Evolutionary conservation across 2,113 vertebrate species (phyloP).

Genomic region (Ia io): DNA sequence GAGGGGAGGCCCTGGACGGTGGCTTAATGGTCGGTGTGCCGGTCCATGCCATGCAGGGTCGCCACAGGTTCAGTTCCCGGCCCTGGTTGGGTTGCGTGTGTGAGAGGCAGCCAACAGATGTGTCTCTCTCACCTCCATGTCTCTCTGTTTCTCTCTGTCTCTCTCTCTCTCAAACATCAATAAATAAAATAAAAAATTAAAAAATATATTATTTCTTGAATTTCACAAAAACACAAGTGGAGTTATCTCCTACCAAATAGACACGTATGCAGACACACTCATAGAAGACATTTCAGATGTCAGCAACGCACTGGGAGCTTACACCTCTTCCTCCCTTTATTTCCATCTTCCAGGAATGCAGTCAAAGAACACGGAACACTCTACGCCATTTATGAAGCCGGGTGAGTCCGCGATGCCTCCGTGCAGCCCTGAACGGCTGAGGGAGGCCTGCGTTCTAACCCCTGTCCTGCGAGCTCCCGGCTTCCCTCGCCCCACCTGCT

Average conservation of each 20-base stretch:
- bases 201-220: background rate
- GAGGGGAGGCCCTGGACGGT: too few relatives aligned
- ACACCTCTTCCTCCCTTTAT: background rate
- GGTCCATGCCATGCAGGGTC: too few relatives aligned
- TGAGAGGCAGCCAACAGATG: too few relatives aligned
- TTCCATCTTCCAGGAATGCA: constrained; percentile 90
- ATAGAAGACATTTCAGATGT: background rate
- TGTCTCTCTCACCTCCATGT: too few relatives aligned
- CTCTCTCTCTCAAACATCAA: background rate
- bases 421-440: too few relatives aligned
- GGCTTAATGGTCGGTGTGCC: too few relatives aligned
- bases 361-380: constrained; percentile 94
- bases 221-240: background rate
- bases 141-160: too few relatives aligned
- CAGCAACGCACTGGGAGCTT: background rate
- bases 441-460: rapidly evolving
- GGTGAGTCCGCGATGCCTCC: constrained; percentile 82
- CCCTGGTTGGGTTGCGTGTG: too few relatives aligned
- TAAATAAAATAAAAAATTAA: background rate
- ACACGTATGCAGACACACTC: background rate
- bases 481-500: too few relatives aligned
- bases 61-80: too few relatives aligned
- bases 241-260: background rate
- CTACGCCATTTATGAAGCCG: constrained; percentile 94
- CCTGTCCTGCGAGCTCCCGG: too few relatives aligned